Conservation (phyloP, 1,140 invertebrate species). For the Zaprionus ornatus region DNA sequence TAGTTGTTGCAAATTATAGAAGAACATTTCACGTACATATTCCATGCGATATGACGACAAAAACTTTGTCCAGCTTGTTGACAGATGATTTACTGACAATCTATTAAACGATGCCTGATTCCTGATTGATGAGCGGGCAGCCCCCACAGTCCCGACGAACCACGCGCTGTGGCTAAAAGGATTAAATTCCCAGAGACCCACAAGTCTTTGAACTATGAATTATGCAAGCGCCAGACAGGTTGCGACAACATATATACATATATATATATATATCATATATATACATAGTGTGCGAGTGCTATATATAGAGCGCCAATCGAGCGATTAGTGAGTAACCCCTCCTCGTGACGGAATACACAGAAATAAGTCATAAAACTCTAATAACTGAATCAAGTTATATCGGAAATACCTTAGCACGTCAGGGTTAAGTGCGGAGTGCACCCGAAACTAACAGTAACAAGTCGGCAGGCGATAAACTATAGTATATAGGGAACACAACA, state of each 20-base stretch:
- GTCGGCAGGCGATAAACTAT: background rate
- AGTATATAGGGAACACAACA: no score
- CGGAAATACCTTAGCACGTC: slow-evolving; percentile 40
- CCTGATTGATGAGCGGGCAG: slow-evolving; percentile 62
- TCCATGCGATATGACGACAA: slow-evolving; percentile 23
- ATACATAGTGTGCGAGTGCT: slow-evolving; percentile 8
- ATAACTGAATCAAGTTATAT: slow-evolving; percentile 52
- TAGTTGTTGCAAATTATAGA: slow-evolving; percentile 28
- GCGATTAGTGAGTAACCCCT: slow-evolving; percentile 43
- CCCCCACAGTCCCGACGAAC: background rate
- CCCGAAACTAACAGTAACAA: background rate
- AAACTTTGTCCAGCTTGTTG: slow-evolving; percentile 65
- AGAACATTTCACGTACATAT: background rate
- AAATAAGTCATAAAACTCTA: slow-evolving; percentile 42
- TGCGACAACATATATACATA: background rate
- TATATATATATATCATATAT: background rate
- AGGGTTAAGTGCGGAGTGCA: slow-evolving; percentile 18
- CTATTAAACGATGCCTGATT: slow-evolving; percentile 70
- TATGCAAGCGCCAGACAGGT: slow-evolving; percentile 41
- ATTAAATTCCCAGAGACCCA: slow-evolving; percentile 59
- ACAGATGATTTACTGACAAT: slow-evolving; percentile 79
- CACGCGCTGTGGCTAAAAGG: slow-evolving; percentile 54
- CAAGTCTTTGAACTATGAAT: slow-evolving; percentile 47
- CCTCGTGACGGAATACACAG: background rate
- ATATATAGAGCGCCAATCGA: slow-evolving; percentile 57